Conservation (phyloP, 2,113 vertebrate species). For the Peromyscus leucopus region DNA sequence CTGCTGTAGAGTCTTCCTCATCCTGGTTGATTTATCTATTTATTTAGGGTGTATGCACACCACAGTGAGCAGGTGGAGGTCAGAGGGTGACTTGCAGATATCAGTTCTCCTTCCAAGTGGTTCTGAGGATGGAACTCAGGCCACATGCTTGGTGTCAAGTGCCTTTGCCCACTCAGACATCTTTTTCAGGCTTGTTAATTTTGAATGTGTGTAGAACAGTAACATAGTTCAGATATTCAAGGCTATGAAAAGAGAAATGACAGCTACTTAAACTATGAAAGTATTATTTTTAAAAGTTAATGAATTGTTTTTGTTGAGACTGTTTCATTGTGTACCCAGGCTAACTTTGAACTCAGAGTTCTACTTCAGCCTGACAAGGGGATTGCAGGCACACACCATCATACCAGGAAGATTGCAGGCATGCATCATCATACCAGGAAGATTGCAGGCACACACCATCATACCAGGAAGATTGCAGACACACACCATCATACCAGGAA, state of each 20-base stretch:
- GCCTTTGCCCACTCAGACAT: background rate
- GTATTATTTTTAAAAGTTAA: background rate
- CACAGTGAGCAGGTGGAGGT: background rate
- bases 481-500: too few relatives aligned
- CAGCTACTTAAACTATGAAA: conserved; percentile 32
- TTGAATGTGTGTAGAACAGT: conserved; percentile 45
- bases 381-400: background rate
- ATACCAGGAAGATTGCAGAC: too few relatives aligned
- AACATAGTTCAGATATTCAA: conserved; percentile 27
- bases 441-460: too few relatives aligned
- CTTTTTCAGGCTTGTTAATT: background rate
- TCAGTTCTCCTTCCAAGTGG: background rate
- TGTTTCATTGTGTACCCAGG: background rate
- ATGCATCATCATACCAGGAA: background rate
- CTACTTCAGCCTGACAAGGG: background rate
- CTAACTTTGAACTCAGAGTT: background rate
- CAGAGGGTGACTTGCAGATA: background rate
- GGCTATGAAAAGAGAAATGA: background rate
- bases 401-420: background rate
- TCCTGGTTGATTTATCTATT: background rate
- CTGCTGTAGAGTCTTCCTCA: background rate
- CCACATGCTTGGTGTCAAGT: background rate
- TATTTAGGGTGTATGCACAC: background rate
- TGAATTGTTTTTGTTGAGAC: background rate
- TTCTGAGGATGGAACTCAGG: background rate